Percentiles rank a stretch among this genome's conserved stretches.
phyloP scores from a whole-genome alignment of 2,797 vertebrate genomes.

The Myiothlypis chrysogaster region DNA sequence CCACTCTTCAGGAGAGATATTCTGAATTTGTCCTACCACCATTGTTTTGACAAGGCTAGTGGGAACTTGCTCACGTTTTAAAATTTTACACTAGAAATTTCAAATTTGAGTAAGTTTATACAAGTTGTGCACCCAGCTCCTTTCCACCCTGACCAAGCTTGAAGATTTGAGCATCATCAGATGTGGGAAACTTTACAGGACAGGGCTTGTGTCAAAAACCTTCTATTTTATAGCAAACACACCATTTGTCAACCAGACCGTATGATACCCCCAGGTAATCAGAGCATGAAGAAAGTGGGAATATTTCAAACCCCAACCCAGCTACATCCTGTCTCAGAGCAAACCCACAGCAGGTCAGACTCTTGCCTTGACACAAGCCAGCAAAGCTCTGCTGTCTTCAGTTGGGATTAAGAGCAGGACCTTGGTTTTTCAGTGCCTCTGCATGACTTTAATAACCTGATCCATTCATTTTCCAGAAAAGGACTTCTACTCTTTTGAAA shows the following conservation, averaged over 20 bases:
- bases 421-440: not conserved
- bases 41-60: not conserved
- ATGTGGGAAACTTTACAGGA: not conserved
- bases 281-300: not conserved
- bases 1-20: not conserved
- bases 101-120: not conserved
- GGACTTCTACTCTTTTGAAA: not conserved
- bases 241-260: not conserved
- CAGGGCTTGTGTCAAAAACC: accelerated
- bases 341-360: not conserved
- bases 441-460: not conserved
- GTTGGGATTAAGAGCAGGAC: accelerated
- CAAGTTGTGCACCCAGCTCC: accelerated
- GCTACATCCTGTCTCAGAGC: not conserved
- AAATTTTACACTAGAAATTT: not conserved
- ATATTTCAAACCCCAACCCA: not conserved
- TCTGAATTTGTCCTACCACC: not conserved
- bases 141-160: not conserved
- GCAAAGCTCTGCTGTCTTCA: not conserved
- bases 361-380: not conserved
- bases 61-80: not conserved
- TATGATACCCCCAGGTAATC: accelerated
- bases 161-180: not conserved
- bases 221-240: not conserved
- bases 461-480: not conserved